Conservation (phyloP, 2,888 invertebrate species). For the Epinotia demarniana region DNA sequence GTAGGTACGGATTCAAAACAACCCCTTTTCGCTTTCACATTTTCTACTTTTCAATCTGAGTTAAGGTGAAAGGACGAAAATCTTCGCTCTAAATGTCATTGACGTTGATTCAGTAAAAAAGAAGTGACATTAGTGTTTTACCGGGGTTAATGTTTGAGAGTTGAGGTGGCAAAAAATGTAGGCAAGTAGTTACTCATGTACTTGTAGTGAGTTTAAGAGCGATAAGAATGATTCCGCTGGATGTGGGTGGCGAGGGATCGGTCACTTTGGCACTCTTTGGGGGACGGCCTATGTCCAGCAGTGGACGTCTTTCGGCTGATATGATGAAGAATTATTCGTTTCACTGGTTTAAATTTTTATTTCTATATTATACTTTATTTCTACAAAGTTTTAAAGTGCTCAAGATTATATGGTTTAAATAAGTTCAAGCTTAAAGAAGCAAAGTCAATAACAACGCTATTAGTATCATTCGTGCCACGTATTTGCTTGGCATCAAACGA, state of each 20-base stretch:
- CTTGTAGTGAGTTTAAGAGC: not conserved
- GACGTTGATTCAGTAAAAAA: constrained; percentile 5
- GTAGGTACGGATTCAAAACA: constrained; percentile 10
- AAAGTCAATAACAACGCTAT: not conserved
- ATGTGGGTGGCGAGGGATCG: too few species aligned
- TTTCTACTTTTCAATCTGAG: constrained; percentile 22
- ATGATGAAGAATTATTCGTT: not conserved
- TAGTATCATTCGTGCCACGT: not conserved
- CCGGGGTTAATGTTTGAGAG: too few species aligned
- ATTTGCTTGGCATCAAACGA: not conserved
- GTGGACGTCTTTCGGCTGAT: too few species aligned
- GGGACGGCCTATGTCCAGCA: too few species aligned
- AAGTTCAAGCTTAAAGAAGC: not conserved
- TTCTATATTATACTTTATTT: not conserved
- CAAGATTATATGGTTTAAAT: not conserved
- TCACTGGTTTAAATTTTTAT: not conserved
- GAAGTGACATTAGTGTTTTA: not conserved
- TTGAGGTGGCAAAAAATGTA: not conserved
- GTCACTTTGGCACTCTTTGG: too few species aligned
- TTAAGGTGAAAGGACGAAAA: not conserved
- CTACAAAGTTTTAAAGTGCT: not conserved
- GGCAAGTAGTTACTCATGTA: too few species aligned
- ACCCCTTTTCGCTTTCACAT: constrained; percentile 18
- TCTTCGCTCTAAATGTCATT: not conserved
- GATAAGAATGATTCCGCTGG: not conserved